phyloP scores from a whole-genome alignment of 2,888 invertebrate species.

The Hartigia nigra region DNA sequence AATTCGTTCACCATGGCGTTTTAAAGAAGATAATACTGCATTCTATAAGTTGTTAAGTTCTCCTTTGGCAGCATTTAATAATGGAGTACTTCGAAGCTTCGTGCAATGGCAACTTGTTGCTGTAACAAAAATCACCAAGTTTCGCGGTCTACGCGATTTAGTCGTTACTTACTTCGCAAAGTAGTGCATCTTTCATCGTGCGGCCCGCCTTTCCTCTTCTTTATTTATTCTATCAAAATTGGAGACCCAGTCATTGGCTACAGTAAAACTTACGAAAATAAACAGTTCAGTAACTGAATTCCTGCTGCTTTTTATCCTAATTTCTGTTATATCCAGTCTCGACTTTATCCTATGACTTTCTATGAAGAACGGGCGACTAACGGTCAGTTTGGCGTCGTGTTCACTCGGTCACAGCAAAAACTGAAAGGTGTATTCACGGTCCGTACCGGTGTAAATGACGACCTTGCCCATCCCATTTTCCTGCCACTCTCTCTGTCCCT shows the following conservation, averaged over 20 bases:
- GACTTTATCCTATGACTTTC: background rate
- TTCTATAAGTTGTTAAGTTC: too few relatives aligned
- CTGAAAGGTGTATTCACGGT: background rate
- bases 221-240: background rate
- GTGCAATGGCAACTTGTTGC: conserved; percentile 45
- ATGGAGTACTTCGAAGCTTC: background rate
- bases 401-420: background rate
- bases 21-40: background rate
- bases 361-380: background rate
- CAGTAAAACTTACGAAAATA: background rate
- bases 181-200: background rate
- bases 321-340: background rate
- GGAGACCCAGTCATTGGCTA: background rate
- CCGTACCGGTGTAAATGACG: background rate
- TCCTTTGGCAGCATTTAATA: background rate
- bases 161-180: background rate
- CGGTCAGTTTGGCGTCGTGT: background rate
- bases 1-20: background rate
- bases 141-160: background rate
- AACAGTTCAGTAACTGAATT: background rate
- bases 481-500: conserved; percentile 5
- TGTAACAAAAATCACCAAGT: conserved; percentile 40
- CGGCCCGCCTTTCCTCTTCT: background rate
- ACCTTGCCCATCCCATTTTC: background rate
- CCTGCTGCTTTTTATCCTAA: background rate